phyloP scores from a whole-genome alignment of 2,797 vertebrate species.

The Halcyon leucocephala region DNA sequence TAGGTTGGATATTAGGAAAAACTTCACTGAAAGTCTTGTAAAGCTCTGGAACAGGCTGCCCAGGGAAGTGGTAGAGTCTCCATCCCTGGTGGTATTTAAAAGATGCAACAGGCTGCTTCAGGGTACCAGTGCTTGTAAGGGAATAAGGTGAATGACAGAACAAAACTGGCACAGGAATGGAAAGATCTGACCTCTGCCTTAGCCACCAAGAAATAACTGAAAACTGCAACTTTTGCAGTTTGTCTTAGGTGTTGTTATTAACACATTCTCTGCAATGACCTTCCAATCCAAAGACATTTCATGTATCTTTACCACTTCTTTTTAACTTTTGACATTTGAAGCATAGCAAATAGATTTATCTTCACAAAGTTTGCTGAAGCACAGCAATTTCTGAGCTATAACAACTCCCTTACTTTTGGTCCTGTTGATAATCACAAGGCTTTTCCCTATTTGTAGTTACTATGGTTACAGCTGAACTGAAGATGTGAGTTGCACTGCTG shows the following conservation, averaged over 20 bases:
- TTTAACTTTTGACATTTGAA: constrained; percentile 40
- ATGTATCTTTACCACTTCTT: neutral
- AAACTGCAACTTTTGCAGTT: neutral
- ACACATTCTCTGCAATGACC: neutral
- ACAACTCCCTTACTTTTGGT: constrained; percentile 70
- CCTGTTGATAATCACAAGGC: constrained; percentile 56
- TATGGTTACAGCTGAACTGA: constrained; percentile 74
- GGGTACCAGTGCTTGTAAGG: neutral
- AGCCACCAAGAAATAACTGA: neutral
- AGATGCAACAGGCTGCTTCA: neutral
- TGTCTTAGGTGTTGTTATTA: neutral
- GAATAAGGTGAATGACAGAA: neutral
- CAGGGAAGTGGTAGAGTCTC: no score
- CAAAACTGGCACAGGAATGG: neutral
- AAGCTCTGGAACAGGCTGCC: no score
- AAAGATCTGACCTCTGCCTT: neutral
- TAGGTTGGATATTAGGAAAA: no score
- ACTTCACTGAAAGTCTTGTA: no score
- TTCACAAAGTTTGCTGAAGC: constrained; percentile 35
- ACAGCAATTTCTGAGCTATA: constrained; percentile 49
- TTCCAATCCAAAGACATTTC: constrained; percentile 32
- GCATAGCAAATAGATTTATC: neutral
- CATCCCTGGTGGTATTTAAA: no score
- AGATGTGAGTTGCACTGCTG: constrained; percentile 54
- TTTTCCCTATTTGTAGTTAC: constrained; percentile 76